Percentiles rank a stretch among this genome's conserved stretches.
These are phyloP conservation scores for Hystrix cristata DNA, from an alignment of 2,113 vertebrate genomes.

Conservation along the genomic window DNA sequence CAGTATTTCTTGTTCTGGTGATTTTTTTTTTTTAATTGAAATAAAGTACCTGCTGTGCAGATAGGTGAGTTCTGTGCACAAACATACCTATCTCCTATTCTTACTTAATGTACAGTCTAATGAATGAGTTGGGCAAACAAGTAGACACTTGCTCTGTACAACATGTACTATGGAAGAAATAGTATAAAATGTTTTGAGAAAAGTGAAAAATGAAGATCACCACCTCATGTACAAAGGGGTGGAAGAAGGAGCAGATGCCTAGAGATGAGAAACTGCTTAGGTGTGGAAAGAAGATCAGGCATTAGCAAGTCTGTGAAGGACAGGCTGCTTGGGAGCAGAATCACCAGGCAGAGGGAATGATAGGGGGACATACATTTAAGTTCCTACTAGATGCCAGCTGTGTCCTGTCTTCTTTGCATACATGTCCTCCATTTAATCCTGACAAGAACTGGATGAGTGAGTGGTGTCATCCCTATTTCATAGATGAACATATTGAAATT, in stretches of 20 bases:
- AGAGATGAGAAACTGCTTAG: not conserved
- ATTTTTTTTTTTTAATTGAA: not conserved
- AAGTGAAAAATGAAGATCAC: not conserved
- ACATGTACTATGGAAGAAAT: not conserved
- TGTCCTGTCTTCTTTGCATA: not conserved
- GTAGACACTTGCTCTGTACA: not conserved
- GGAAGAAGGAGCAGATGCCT: not conserved
- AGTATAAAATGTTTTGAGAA: not conserved
- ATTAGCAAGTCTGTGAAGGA: not conserved
- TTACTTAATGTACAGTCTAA: not conserved
- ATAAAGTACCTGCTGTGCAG: not conserved
- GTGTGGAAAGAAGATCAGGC: not conserved
- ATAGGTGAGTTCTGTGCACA: not conserved
- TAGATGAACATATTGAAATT: not conserved
- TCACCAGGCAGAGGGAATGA: not conserved
- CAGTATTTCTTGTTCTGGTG: constrained; percentile 6
- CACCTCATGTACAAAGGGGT: not conserved
- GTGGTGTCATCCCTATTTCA: not conserved
- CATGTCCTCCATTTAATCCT: not conserved
- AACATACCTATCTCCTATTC: not conserved
- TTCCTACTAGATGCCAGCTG: not conserved
- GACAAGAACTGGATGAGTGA: not conserved
- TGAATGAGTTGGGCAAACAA: not conserved
- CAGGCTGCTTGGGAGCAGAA: not conserved
- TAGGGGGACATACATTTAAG: not conserved